Conservation (phyloP, 2,113 vertebrate genomes). For the Notiomystis cincta region DNA sequence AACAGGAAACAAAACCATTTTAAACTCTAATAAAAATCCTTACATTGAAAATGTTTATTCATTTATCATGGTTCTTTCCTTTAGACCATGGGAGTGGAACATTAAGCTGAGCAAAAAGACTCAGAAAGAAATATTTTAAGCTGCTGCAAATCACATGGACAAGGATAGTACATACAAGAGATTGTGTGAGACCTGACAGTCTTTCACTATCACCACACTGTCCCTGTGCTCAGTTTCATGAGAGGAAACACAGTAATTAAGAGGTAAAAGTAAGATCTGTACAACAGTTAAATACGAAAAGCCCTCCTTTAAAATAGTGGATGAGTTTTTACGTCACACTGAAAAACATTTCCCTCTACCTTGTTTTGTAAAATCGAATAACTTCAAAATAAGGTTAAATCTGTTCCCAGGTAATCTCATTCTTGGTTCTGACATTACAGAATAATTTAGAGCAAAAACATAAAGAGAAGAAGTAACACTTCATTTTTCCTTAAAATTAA, state of each 20-base stretch:
- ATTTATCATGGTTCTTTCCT: neutral
- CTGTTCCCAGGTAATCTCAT: neutral
- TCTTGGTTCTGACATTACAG: neutral
- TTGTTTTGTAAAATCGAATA: neutral
- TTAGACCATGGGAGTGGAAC: neutral
- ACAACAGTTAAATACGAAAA: neutral
- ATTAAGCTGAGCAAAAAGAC: neutral
- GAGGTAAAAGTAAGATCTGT: neutral
- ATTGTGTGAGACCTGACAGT: neutral
- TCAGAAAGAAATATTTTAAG: neutral
- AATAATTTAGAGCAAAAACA: neutral
- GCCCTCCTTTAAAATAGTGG: neutral
- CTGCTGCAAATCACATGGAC: neutral
- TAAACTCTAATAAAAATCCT: neutral
- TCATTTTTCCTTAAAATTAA: neutral
- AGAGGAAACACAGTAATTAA: neutral
- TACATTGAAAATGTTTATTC: neutral
- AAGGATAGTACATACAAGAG: neutral
- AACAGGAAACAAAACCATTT: neutral
- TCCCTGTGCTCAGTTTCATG: neutral
- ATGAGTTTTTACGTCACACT: neutral
- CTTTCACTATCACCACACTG: neutral
- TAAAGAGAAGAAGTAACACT: neutral
- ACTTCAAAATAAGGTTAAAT: neutral
- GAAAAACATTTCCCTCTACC: neutral